Evolutionary conservation across 2,113 vertebrate genomes (phyloP).

Genomic region (Kryptolebias marmoratus): DNA sequence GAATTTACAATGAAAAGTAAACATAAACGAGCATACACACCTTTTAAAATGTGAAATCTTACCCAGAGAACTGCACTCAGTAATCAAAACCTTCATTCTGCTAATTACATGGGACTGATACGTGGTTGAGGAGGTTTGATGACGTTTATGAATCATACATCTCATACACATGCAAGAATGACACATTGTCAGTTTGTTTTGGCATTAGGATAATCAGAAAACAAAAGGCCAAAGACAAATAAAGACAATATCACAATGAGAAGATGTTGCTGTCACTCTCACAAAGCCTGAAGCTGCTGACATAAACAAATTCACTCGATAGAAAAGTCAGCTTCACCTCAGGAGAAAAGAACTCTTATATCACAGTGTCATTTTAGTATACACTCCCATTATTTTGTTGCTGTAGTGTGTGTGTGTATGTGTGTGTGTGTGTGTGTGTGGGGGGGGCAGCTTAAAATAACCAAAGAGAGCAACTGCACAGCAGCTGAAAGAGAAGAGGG

Average conservation of each 20-base stretch:
- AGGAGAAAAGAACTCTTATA: constrained; percentile 23
- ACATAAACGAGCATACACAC: constrained; percentile 45
- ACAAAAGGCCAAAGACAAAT: constrained; percentile 1
- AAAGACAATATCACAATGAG: constrained; percentile 10
- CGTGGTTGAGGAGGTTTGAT: neutral
- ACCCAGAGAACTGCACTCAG: constrained; percentile 35
- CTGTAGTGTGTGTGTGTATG: constrained; percentile 29
- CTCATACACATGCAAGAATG: constrained; percentile 30
- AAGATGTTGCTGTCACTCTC: neutral
- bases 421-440: constrained; percentile 10
- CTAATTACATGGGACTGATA: constrained; percentile 12
- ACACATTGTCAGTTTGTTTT: constrained; percentile 33
- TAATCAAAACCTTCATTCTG: constrained; percentile 23
- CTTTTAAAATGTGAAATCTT: constrained; percentile 31
- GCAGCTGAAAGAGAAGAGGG: constrained; percentile 69
- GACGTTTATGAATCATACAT: neutral
- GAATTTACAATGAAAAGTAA: constrained; percentile 62
- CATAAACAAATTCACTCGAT: neutral
- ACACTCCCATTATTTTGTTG: constrained; percentile 18
- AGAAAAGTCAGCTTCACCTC: constrained; percentile 21
- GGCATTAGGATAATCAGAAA: constrained; percentile 15
- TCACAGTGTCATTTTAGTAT: constrained; percentile 64
- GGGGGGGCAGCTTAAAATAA: constrained; percentile 56
- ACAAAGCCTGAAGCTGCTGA: constrained; percentile 23
- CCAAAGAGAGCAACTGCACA: constrained; percentile 73